Evolutionary conservation across 2,113 vertebrate species (phyloP), one percentile per base, ranked within the genome.

Genomic region (Nipponia nippon): DNA sequence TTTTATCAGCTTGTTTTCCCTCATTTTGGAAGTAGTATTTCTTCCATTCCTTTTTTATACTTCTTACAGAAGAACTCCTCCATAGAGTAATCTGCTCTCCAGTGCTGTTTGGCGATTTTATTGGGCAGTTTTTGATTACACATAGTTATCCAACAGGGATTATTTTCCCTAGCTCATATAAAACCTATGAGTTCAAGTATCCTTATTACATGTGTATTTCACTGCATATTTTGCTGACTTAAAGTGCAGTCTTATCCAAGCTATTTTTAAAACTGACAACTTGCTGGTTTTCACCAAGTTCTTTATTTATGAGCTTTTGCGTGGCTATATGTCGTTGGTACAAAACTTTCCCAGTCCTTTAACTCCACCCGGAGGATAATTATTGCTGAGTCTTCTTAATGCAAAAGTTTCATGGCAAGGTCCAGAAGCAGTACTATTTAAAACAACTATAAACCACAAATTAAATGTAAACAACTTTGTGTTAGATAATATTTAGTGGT

Each of bases 211-310:
- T 46, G 30, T 94, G 67, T 22, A 17, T 87, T 95, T 91, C 67
- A 61, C 47, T 89, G 53, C 34, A 46, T 81, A 63, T 86, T 87
- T n/a, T 85, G n/a, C 50, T 87, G 40, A 69, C 16, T 69, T 75
- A 58, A 93, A 79, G 62, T 94, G 84, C 76, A 56, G 38, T 82
- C 85, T 80, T 94, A 75, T 85, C 72, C 67, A 84, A 61, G 56
- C 32, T 91, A 49, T 95, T 98, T 97, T 92, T 85, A 90, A 95
- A 98, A 96, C 81, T 88, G 67, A 89, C 67, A 96, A 5, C 38
- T 94, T 81, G 21, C 56, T 83, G 49, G 7, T 93, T 93, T 95
- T 83, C 46, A 78, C 62, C 23, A 36, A n/a, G 10, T 46, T 92
- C 30, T 75, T 86, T 91, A 61, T 26, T 92, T 94, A 67, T 91